A percentile compares a stretch with the other conserved stretches of the same genome.
Evolutionary conservation across 2,113 vertebrate species (phyloP).

Genomic region (Cnemophilus loriae): DNA sequence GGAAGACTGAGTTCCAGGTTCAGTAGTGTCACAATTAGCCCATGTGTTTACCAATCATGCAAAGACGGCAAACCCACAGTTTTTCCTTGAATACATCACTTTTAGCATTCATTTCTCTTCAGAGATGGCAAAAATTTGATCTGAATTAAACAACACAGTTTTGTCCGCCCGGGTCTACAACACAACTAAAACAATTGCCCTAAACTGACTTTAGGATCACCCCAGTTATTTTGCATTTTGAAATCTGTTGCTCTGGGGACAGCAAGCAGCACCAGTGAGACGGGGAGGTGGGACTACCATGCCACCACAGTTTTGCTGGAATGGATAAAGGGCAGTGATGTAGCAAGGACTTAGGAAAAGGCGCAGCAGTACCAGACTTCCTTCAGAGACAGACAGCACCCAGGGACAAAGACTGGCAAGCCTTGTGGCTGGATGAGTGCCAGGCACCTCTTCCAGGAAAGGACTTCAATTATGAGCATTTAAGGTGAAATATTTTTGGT

Average conservation of each 20-base stretch:
- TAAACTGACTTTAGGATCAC: neutral
- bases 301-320: neutral
- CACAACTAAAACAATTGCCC: neutral
- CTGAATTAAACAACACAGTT: neutral
- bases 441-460: neutral
- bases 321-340: neutral
- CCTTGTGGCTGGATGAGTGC: neutral
- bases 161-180: neutral
- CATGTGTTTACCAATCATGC: neutral
- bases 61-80: neutral
- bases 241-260: neutral
- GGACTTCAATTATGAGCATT: neutral
- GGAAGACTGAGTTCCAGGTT: slow-evolving; percentile 37
- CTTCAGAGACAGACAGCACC: neutral
- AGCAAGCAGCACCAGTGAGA: neutral
- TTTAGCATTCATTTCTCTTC: neutral
- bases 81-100: neutral
- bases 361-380: neutral
- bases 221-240: neutral
- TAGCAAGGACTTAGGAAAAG: neutral
- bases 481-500: neutral
- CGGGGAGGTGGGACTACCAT: neutral
- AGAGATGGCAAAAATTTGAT: neutral
- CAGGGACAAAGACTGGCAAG: neutral
- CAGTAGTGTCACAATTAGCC: neutral